Evolutionary conservation across 2,888 invertebrate genomes (phyloP).

Genomic region (Tetrapedia diversipes): DNA sequence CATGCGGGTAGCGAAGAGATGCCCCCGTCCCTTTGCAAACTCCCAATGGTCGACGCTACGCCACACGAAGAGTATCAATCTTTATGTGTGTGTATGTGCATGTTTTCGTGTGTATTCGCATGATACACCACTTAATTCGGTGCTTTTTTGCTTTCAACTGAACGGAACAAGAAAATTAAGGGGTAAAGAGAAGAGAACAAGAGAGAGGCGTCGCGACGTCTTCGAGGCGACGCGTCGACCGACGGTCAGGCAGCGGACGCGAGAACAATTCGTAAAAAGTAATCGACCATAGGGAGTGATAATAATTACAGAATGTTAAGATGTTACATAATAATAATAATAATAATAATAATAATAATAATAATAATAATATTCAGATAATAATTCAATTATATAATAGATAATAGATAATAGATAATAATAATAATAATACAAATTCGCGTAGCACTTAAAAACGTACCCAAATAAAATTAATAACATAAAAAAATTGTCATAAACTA

Average conservation of each 20-base stretch:
- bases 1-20: constrained; percentile 83
- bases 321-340: constrained; percentile 66
- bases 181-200: constrained; percentile 16
- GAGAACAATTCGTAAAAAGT: constrained; percentile 74
- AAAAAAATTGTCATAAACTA: constrained; percentile 80
- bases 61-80: constrained; percentile 67
- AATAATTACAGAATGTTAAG: constrained; percentile 72
- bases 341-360: constrained; percentile 57
- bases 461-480: constrained; percentile 82
- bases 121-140: background rate
- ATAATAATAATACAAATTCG: constrained; percentile 68
- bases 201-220: constrained; percentile 63
- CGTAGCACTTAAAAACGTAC: constrained; percentile 77
- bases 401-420: constrained; percentile 66
- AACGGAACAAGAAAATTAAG: background rate
- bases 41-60: constrained; percentile 73
- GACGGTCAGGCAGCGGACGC: constrained; percentile 75
- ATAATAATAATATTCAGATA: constrained; percentile 64
- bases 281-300: constrained; percentile 74
- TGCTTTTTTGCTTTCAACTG: too few species aligned
- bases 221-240: constrained; percentile 63
- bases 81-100: background rate
- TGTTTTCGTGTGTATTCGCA: background rate
- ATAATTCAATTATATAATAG: constrained; percentile 64
- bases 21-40: constrained; percentile 79